Conservation (phyloP, 2,888 invertebrate species). For the Limnephilus lunatus region DNA sequence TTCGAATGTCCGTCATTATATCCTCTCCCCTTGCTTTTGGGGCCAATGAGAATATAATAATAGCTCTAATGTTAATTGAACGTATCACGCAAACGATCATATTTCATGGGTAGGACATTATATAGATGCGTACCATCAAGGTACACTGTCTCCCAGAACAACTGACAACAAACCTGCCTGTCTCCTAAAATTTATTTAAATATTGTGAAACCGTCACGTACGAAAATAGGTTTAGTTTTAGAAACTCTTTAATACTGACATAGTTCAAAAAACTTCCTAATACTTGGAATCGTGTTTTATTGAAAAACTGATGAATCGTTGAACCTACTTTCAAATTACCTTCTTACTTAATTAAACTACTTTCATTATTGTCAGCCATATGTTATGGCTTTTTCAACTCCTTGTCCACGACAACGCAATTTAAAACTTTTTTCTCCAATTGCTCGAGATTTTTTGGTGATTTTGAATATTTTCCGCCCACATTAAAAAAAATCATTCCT, state of each 20-base stretch:
- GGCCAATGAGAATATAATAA: slow-evolving; percentile 64
- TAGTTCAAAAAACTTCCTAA: background rate
- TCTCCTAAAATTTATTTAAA: background rate
- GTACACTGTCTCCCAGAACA: background rate
- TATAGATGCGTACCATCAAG: background rate
- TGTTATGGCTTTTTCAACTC: no score
- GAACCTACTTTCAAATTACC: no score
- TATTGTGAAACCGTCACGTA: background rate
- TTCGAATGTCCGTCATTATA: slow-evolving; percentile 10
- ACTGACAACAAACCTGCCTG: background rate
- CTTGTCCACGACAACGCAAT: no score
- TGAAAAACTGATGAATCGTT: no score
- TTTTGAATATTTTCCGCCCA: no score
- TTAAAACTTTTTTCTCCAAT: no score
- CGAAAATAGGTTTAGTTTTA: background rate
- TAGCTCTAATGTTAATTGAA: slow-evolving; percentile 62
- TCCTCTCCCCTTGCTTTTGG: background rate
- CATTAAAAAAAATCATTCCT: no score
- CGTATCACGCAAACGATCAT: slow-evolving; percentile 62
- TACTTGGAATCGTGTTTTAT: background rate
- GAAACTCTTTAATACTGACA: no score
- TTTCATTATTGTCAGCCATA: background rate
- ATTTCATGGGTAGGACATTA: slow-evolving; percentile 25
- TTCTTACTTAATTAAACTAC: no score
- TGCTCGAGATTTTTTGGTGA: no score